Evolutionary conservation across 2,888 invertebrate genomes (phyloP).

Genomic region (Calliphora vomitoria): DNA sequence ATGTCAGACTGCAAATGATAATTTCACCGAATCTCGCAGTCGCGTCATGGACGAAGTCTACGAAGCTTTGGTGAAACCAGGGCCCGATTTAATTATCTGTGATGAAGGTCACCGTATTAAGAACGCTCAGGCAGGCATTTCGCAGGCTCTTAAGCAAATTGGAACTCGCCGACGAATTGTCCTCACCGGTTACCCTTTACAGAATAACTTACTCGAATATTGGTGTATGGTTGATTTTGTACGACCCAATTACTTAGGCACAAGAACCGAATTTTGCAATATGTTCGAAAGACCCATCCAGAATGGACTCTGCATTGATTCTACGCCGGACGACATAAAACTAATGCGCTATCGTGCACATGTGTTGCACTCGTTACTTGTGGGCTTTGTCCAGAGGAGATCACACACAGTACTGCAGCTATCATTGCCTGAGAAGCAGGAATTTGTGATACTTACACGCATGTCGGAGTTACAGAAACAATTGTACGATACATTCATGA

Average conservation of each 20-base stretch:
- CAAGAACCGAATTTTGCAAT: slow-evolving; percentile 98
- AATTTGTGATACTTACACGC: slow-evolving; percentile 95
- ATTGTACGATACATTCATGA: slow-evolving; percentile 97
- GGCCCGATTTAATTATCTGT: slow-evolving; percentile 97
- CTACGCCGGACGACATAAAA: slow-evolving; percentile 96
- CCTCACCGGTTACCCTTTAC: slow-evolving; percentile 98
- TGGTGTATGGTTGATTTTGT: slow-evolving; percentile 99
- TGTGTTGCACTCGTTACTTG: slow-evolving; percentile 95
- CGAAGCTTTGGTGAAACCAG: slow-evolving; percentile 93
- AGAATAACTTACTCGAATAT: slow-evolving; percentile 98
- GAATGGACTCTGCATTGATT: slow-evolving; percentile 99
- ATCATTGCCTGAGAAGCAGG: slow-evolving; percentile 97
- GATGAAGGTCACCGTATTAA: slow-evolving; percentile 99
- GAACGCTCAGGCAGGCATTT: slow-evolving; percentile 98
- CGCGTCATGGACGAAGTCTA: slow-evolving; percentile 93
- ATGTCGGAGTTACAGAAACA: slow-evolving; percentile 96
- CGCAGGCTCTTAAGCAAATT: slow-evolving; percentile 97
- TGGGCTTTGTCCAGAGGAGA: slow-evolving; percentile 98
- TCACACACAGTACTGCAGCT: slow-evolving; percentile 96
- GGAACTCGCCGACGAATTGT: slow-evolving; percentile 97
- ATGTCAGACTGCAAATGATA: slow-evolving; percentile 79
- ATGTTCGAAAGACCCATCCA: slow-evolving; percentile 99
- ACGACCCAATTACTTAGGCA: slow-evolving; percentile 97
- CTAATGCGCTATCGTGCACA: slow-evolving; percentile 98
- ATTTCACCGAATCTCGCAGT: slow-evolving; percentile 87